Evolutionary conservation across 1,140 invertebrate species (phyloP).

Genomic region (Micrasema longulum): DNA sequence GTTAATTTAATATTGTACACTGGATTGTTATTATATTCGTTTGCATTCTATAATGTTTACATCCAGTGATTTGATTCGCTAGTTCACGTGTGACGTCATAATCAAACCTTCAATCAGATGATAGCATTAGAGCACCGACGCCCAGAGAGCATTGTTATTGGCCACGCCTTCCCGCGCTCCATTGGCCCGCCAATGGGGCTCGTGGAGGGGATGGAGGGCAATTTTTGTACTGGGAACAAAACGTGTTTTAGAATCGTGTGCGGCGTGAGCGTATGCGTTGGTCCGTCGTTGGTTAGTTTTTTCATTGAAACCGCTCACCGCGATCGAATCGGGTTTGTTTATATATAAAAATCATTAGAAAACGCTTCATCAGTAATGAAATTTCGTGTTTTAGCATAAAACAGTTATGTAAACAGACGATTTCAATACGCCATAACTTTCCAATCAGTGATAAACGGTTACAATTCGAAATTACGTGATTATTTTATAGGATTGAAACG

Average conservation of each 20-base stretch:
- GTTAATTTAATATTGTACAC: too few relatives aligned
- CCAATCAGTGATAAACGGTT: too few relatives aligned
- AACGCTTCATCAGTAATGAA: conserved; percentile 11
- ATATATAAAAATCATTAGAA: conserved; percentile 5
- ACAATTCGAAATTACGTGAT: too few relatives aligned
- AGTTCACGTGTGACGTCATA: conserved; percentile 39
- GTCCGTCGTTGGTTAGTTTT: conserved; percentile 18
- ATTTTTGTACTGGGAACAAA: conserved; percentile 46
- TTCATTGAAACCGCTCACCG: conserved; percentile 12
- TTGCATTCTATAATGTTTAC: conserved; percentile 45
- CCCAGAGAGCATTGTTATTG: conserved; percentile 26
- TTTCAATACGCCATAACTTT: too few relatives aligned
- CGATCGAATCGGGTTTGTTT: conserved; percentile 25
- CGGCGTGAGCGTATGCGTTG: conserved; percentile 19
- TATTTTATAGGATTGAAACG: too few relatives aligned
- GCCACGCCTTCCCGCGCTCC: conserved; percentile 44
- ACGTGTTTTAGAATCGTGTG: conserved; percentile 47
- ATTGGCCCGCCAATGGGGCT: conserved; percentile 37
- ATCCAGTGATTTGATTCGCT: conserved; percentile 46
- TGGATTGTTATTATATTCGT: too few relatives aligned
- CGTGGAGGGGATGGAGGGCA: conserved; percentile 39
- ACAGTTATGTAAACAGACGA: background rate
- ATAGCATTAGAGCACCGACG: conserved; percentile 28
- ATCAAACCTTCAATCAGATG: conserved; percentile 46
- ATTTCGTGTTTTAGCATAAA: background rate